Percentiles rank a stretch among this genome's conserved stretches.
Evolutionary conservation across 92 coral and sea anemone genomes (phyloP).

Genomic region (Palythoa grandiflora): DNA sequence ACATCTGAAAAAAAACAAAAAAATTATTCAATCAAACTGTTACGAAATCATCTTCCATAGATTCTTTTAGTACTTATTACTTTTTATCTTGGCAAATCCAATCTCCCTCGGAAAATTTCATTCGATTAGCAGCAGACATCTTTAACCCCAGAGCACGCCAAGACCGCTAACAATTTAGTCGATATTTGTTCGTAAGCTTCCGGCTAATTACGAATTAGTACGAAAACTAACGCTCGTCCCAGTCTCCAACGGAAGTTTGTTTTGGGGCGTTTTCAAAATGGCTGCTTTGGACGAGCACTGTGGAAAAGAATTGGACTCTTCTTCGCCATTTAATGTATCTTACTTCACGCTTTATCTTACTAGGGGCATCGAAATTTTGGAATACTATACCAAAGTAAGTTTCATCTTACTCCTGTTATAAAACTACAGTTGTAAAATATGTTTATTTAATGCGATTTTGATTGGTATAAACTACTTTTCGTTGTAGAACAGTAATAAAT

Average conservation of each 20-base stretch:
- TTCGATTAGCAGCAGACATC: neutral
- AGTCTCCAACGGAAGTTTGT: slow-evolving; percentile 17
- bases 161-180: neutral
- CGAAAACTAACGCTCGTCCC: slow-evolving; percentile 8
- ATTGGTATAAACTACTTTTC: too few species aligned
- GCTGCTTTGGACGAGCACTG: slow-evolving; percentile 85
- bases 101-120: slow-evolving; percentile 14
- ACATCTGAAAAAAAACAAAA: slow-evolving; percentile 72
- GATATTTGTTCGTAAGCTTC: neutral
- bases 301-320: slow-evolving; percentile 53
- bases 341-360: slow-evolving; percentile 88
- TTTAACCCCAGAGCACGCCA: neutral
- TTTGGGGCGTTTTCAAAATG: slow-evolving; percentile 82
- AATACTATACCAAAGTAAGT: slow-evolving; percentile 91
- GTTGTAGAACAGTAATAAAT: too few species aligned
- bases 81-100: slow-evolving; percentile 86
- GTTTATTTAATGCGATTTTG: neutral
- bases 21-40: neutral
- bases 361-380: slow-evolving; percentile 87
- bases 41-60: neutral
- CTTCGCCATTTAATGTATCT: slow-evolving; percentile 69
- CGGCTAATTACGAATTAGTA: slow-evolving; percentile 16
- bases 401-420: neutral
- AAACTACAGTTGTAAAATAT: neutral
- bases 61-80: slow-evolving; percentile 38